Conservation (phyloP, 2,797 vertebrate species). For the Tympanoctomys barrerae region DNA sequence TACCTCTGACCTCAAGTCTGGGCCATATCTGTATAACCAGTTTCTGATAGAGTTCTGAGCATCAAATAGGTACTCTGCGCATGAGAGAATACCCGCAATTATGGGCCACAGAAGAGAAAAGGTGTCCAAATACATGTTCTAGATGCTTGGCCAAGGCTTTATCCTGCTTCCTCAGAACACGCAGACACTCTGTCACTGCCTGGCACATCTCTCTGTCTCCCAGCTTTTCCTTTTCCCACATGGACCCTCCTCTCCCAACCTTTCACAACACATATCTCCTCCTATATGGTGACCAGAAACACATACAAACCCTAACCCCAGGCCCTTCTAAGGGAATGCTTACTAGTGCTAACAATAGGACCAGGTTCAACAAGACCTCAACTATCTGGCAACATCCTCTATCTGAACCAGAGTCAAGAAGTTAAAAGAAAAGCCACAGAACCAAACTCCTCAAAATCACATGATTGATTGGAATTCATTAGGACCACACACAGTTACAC, state of each 20-base stretch:
- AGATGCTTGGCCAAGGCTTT: neutral
- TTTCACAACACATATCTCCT: neutral
- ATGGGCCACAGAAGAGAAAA: neutral
- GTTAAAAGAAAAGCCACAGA: neutral
- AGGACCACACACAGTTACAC: neutral
- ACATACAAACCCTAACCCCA: neutral
- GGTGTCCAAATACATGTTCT: neutral
- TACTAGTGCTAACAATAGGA: neutral
- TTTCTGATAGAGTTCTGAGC: neutral
- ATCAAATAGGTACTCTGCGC: neutral
- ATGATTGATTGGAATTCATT: neutral
- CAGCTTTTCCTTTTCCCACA: neutral
- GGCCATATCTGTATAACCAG: neutral
- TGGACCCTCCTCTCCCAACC: neutral
- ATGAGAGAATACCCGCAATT: neutral
- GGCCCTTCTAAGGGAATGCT: neutral
- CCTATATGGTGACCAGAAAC: neutral
- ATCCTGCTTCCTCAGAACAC: neutral
- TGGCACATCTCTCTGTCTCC: neutral
- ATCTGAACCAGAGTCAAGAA: constrained; percentile 40
- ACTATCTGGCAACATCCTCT: neutral
- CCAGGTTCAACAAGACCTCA: neutral
- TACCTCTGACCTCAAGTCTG: neutral
- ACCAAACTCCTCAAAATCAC: neutral
- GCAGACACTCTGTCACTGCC: neutral